Evolutionary conservation across 2,797 vertebrate genomes (phyloP).

Genomic region (Karalla daura): DNA sequence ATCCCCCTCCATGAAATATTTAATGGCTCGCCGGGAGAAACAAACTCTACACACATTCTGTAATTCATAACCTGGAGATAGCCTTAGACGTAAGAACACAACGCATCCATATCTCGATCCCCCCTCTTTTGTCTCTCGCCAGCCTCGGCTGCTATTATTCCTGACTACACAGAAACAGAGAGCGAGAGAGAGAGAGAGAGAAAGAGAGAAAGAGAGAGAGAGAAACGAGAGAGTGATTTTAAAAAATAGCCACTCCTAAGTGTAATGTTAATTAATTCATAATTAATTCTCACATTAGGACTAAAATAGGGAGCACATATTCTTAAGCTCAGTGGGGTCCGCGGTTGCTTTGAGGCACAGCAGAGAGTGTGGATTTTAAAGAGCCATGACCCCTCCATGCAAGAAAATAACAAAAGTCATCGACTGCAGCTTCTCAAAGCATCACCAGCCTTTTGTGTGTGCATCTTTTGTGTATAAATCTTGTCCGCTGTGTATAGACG

Average conservation of each 20-base stretch:
- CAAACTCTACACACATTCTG: conserved; percentile 78
- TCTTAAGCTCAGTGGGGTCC: conserved; percentile 70
- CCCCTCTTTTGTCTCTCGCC: conserved; percentile 66
- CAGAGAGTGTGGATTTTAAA: conserved; percentile 54
- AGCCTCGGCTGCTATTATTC: conserved; percentile 39
- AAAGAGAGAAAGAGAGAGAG: not conserved
- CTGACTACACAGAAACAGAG: conserved; percentile 57
- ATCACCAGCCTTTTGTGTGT: conserved; percentile 1
- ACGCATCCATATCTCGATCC: conserved; percentile 61
- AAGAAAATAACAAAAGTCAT: conserved; percentile 59
- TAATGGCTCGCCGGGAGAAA: conserved; percentile 81
- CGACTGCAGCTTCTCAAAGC: conserved; percentile 49
- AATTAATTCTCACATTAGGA: conserved; percentile 79
- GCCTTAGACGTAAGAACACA: conserved; percentile 61
- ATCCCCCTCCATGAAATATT: conserved; percentile 86
- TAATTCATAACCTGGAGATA: conserved; percentile 82
- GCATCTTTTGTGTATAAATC: conserved; percentile 1
- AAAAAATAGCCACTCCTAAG: conserved; percentile 69
- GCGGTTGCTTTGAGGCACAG: conserved; percentile 68
- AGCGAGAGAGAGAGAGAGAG: not conserved
- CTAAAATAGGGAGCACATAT: conserved; percentile 70
- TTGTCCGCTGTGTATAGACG: conserved; percentile 20
- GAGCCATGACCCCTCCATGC: conserved; percentile 56
- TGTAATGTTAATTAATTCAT: conserved; percentile 79
- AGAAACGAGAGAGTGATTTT: conserved; percentile 25